Conservation (phyloP, 1,140 invertebrate species). For the Diprion similis region DNA sequence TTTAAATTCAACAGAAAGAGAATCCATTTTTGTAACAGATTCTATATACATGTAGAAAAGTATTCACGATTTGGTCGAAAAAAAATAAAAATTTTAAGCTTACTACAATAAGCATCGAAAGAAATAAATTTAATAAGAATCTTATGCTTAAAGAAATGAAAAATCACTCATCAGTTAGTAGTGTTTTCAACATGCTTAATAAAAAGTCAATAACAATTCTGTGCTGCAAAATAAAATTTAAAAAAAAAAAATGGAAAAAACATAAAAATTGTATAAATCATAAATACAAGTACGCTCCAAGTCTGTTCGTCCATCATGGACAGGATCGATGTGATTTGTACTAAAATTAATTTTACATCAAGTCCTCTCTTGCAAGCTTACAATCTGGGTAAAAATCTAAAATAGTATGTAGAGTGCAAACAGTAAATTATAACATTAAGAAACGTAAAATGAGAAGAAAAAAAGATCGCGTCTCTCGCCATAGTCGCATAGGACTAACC, state of each 20-base stretch:
- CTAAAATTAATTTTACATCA: no score
- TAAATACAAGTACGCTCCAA: background rate
- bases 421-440: background rate
- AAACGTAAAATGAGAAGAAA: constrained; percentile 9
- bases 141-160: background rate
- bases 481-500: constrained; percentile 62
- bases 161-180: constrained; percentile 1
- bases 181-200: background rate
- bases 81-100: background rate
- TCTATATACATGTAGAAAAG: background rate
- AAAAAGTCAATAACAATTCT: background rate
- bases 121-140: background rate
- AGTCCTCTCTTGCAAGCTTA: background rate
- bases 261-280: background rate
- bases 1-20: background rate
- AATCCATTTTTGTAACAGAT: background rate
- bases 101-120: background rate
- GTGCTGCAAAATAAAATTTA: background rate
- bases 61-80: background rate
- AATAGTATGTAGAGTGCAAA: background rate
- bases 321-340: background rate
- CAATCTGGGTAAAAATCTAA: background rate
- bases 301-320: background rate
- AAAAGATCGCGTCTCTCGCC: constrained; percentile 24
- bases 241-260: background rate